Base-by-base conservation (phyloP, 2,113 vertebrate species). In the Trachemys scripta region DNA sequence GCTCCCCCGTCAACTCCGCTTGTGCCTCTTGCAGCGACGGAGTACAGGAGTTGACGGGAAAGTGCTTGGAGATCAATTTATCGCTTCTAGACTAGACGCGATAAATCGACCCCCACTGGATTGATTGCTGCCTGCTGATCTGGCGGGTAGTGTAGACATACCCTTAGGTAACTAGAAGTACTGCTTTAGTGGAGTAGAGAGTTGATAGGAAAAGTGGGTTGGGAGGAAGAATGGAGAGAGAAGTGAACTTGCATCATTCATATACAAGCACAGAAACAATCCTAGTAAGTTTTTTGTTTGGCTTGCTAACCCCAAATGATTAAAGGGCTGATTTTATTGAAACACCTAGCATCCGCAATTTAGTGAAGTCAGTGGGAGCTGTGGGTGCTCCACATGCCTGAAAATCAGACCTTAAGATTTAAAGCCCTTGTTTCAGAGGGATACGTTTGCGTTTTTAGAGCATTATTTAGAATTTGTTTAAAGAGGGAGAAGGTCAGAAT, bases 81-180 rank as follows among this genome's bases (percentile, higher is more conserved):
- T 50, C 14, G 50, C 50, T 50, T 50, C 50, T 50, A 50, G 50
- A 50, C 50, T 50, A 50, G 13, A 50, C 50, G 4, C 13, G 50
- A 50, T 50, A 14, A 50, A 50, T 50, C 14, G 14, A 5, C 13
- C 50, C 50, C 50, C 13, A 4, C 50, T 50, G 50, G 50, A 50
- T 50, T 4, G 50, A 14, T 50, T 50, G 50, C 50, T 50, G 50
- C 50, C 50, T 50, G 50, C 50, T 2, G 50, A 50, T 50, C 50
- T 50, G 50, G 50, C 50, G 13, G 49, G 50, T 50, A 50, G 50
- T 50, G 14, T 50, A 50, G 50, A 50, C 50, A 50, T 50, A 50
- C 50, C 13, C 50, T 50, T 50, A 50, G 50, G 75, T 10, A 29
- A 75, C 8, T 2, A 5, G 42, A 54, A 51, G 51, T 0, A 0